These are phyloP conservation scores for Pegea sp. DNA, from an alignment of 23 tunicate species.

Conservation along the genomic window DNA sequence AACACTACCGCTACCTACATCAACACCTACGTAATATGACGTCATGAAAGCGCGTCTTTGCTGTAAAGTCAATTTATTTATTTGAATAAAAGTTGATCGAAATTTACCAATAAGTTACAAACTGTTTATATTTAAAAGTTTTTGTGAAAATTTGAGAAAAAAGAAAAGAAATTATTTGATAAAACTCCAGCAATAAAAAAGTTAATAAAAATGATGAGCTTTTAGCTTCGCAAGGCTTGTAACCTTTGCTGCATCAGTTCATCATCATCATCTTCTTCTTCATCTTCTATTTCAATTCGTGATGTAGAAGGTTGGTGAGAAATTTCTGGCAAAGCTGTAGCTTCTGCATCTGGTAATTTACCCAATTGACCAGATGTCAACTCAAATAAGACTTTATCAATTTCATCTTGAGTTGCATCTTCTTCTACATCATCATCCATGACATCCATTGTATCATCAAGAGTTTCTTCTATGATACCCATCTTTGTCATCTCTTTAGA, in stretches of 20 bases:
- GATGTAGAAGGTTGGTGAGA: slow-evolving; percentile 5
- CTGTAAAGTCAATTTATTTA: too few species aligned
- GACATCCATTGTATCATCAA: slow-evolving; percentile 76
- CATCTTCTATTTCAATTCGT: slow-evolving; percentile 18
- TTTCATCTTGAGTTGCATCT: slow-evolving; percentile 85
- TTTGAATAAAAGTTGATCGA: too few species aligned
- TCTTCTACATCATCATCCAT: slow-evolving; percentile 74
- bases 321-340: slow-evolving; percentile 40
- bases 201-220: neutral
- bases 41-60: too few species aligned
- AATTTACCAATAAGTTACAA: too few species aligned
- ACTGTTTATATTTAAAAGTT: too few species aligned
- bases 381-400: slow-evolving; percentile 88
- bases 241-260: slow-evolving; percentile 54
- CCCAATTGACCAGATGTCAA: slow-evolving; percentile 63
- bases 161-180: too few species aligned
- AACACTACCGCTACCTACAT: slow-evolving; percentile 78
- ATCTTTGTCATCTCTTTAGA: slow-evolving; percentile 98
- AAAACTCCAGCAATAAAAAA: too few species aligned
- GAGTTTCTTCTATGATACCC: slow-evolving; percentile 93
- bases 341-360: slow-evolving; percentile 45
- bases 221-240: slow-evolving; percentile 42
- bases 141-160: too few species aligned
- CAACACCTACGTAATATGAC: slow-evolving; percentile 55
- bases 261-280: slow-evolving; percentile 35